Base-by-base conservation (phyloP, 2,113 vertebrate species). In the Osmerus eperlanus region DNA sequence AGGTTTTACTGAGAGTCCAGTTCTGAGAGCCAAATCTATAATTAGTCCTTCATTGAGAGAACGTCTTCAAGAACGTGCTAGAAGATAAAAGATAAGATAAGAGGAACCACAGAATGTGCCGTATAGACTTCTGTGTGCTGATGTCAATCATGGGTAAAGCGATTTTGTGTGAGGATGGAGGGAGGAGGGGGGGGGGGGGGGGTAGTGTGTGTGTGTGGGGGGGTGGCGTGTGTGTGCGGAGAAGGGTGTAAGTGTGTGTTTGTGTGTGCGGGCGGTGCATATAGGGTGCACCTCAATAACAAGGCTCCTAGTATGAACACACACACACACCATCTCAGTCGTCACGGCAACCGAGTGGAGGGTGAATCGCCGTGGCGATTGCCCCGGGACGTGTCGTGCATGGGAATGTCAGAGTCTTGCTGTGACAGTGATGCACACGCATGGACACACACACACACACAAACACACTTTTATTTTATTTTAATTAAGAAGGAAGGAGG, bases 301-400 rank as follows among this genome's bases (percentile, higher is more conserved):
- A 32, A n/a, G 62, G 29, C 28, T 52, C 62, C 36, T 41, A 11
- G 82, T 32, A 73, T 83, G 84, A 82, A 78, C 80, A 77, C 75
- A 71, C 79, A 78, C 70, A 52, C 15, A 5, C 51, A 14, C 9
- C 25, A 12, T 15, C 55, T 85, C 70, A 64, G 89, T 94, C 88
- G 77, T 91, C 92, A 91, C 82, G 90, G 92, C 88, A 95, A 91
- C 93, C 83, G 87, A 89, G 85, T 86, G 68, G 84, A 84, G 87
- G 83, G 81, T 89, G 83, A 92, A 91, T 89, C 82, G 56, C 81
- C 73, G 74, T 84, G 79, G 88, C 89, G 84, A 83, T 83, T 86
- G 76, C 86, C 87, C 89, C 75, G 59, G 77, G 84, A 93, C 77
- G 81, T 94, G 94, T 87, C 52, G 55, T 76, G 89, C 90, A 93